Percentiles rank a stretch among this genome's conserved stretches.
Evolutionary conservation across 2,888 invertebrate species (phyloP).

Genomic region (Habroteleia sp.): DNA sequence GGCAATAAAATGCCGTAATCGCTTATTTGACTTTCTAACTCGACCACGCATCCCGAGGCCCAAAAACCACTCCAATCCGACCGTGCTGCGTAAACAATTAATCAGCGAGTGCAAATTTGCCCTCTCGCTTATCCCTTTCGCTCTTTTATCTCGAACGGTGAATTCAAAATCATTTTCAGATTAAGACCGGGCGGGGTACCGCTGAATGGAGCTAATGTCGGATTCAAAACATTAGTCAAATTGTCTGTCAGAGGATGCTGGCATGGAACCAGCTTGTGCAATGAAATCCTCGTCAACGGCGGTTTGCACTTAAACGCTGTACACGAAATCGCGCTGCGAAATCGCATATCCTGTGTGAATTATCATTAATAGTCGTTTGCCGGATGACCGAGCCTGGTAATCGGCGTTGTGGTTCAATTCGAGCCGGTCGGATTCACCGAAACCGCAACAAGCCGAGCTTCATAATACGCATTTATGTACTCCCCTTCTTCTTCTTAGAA

Average conservation of each 20-base stretch:
- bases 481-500: conserved; percentile 24
- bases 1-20: conserved; percentile 57
- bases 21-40: conserved; percentile 51
- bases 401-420: conserved; percentile 75
- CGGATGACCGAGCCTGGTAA: conserved; percentile 79
- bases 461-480: conserved; percentile 51
- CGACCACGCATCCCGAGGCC: conserved; percentile 36
- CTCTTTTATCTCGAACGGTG: conserved; percentile 2
- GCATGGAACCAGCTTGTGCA: conserved; percentile 25
- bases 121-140: neutral
- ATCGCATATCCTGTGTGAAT: conserved; percentile 79
- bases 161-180: conserved; percentile 32
- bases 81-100: conserved; percentile 22
- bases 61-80: conserved; percentile 10
- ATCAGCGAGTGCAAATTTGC: conserved; percentile 22
- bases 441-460: conserved; percentile 74
- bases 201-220: conserved; percentile 32
- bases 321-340: conserved; percentile 68
- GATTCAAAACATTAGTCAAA: conserved; percentile 47
- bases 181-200: conserved; percentile 10
- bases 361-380: conserved; percentile 80
- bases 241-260: conserved; percentile 23
- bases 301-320: conserved; percentile 17
- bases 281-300: conserved; percentile 54
- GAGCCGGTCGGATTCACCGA: conserved; percentile 66